phyloP scores from a whole-genome alignment of 2,113 vertebrate genomes.

The Dasypus novemcinctus region DNA sequence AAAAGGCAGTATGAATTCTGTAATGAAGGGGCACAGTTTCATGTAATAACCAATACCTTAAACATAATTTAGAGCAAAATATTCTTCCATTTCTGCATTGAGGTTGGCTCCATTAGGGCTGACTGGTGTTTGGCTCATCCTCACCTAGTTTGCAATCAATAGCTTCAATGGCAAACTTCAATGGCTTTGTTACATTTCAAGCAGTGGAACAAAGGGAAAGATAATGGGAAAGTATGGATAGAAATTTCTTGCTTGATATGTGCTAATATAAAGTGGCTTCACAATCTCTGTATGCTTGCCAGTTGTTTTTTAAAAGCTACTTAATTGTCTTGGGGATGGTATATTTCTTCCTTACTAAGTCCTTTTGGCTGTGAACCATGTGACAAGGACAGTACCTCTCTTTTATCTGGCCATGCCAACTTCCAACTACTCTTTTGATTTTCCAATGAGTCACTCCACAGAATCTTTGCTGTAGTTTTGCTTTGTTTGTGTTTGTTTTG shows the following conservation, averaged over 20 bases:
- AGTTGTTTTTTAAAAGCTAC: background rate
- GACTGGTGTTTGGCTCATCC: background rate
- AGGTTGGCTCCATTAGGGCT: background rate
- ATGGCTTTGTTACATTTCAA: background rate
- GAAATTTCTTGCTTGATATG: background rate
- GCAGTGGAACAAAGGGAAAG: background rate
- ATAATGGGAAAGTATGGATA: background rate
- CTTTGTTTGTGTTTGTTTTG: background rate
- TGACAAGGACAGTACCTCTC: background rate
- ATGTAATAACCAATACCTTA: background rate
- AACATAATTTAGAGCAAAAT: background rate
- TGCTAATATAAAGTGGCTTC: background rate
- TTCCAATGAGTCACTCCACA: background rate
- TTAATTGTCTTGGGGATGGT: background rate
- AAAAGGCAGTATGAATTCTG: background rate
- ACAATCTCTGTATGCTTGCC: background rate
- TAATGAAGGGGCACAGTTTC: background rate
- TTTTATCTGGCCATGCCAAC: background rate
- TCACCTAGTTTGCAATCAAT: background rate
- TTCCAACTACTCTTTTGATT: background rate
- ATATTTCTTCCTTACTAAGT: background rate
- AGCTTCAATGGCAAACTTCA: too few species aligned
- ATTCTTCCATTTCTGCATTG: background rate
- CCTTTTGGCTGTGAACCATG: background rate
- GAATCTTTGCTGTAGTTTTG: too few species aligned